Base-by-base conservation (phyloP, 2,113 vertebrate species). In the Oceanites oceanicus region DNA sequence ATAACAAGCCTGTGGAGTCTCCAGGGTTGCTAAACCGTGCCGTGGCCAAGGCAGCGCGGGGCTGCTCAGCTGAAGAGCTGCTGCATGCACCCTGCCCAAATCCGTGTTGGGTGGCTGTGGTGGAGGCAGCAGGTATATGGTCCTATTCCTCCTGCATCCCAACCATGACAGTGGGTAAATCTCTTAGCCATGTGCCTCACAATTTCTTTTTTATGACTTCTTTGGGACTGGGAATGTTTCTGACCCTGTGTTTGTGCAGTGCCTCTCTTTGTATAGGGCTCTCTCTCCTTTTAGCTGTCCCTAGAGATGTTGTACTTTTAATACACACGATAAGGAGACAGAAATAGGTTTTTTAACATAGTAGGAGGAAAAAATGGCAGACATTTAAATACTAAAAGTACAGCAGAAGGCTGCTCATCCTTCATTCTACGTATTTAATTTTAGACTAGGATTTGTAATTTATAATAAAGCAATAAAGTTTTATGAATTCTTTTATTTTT, bases 21-120 rank as follows among this genome's bases (percentile, higher is more conserved):
- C 22, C n/a, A 65, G 53, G n/a, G 22, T 26, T 68, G 49, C n/a
- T 50, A 36, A 86, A 67, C 16, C 1, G 2, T 45, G 63, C 47
- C 36, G 38, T 4, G 11, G 52, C 52, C 3, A 11, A 83, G 72
- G 62, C 34, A 86, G 42, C 0, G 0, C 1, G 0, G 20, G 44
- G 38, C 34, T 68, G 38, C 38, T 2, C 47, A 30, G 34, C 4
- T 77, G 59, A 32, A 70, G 66, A 89, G 62, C 25, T 66, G 50
- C 71, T 70, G 55, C 10, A 3, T 20, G 23, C 21, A 50, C 36
- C 18, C 42, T 88, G 13, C 52, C 61, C 75, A 58, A 7, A 81
- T 12, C 34, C 15, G 5, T 23, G 19, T 1, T 10, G 40, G 7
- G 19, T 50, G 47, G 10, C 10, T 1, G 1, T 4, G 32, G 27